Conservation (phyloP, 2,113 vertebrate species). For the Pica pica region DNA sequence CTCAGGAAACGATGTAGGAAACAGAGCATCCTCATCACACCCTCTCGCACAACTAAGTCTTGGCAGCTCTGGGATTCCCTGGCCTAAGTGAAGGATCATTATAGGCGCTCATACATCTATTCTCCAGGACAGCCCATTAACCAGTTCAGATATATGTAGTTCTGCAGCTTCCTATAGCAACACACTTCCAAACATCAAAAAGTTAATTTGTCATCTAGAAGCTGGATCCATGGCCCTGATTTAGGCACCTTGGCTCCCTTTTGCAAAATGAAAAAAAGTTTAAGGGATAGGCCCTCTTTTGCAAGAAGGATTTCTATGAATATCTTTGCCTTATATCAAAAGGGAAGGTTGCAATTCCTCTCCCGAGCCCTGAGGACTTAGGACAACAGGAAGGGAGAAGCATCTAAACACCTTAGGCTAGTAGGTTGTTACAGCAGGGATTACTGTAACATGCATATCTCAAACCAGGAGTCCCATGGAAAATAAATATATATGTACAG, state of each 20-base stretch:
- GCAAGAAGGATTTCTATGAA: not conserved
- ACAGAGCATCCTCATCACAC: not conserved
- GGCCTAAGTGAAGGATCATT: not conserved
- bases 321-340: not conserved
- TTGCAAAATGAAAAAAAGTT: not conserved
- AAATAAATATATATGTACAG: too few relatives aligned
- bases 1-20: not conserved
- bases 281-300: not conserved
- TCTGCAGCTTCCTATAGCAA: not conserved
- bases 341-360: not conserved
- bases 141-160: not conserved
- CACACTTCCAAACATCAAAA: not conserved
- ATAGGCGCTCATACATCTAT: rapidly evolving
- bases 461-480: too few relatives aligned
- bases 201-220: not conserved
- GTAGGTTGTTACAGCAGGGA: too few relatives aligned
- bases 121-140: not conserved
- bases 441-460: too few relatives aligned
- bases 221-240: not conserved
- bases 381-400: not conserved
- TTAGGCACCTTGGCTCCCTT: not conserved
- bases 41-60: not conserved
- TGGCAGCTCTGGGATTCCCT: not conserved
- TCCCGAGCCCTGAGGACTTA: rapidly evolving
- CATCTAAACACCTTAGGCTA: not conserved